Base-by-base conservation (phyloP, 2,797 vertebrate species). In the Orientallactaga sibirica region DNA sequence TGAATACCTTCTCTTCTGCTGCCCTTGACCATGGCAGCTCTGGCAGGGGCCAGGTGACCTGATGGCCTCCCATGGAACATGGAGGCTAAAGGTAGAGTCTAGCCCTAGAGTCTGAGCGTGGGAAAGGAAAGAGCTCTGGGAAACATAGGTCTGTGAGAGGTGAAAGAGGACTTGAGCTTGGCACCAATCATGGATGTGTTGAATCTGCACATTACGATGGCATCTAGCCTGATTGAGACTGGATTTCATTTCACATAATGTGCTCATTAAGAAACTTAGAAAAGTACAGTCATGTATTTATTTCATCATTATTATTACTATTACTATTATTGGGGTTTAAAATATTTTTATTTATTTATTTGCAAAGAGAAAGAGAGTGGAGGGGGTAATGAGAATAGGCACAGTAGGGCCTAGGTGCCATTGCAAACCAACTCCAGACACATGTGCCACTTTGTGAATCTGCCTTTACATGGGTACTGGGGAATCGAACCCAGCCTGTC, bases 231-330 rank as follows among this genome's bases (percentile, higher is more conserved):
- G 67, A 18, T 8, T 25, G 71, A 93, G 37, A 1, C 48, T 78
- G 66, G 61, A n/a, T 77, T 81, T 80, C 48, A 19, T 88, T 86
- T 91, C 15, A 27, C 33, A 61, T 67, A 48, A 74, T 66, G 29
- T 90, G 43, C 41, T 75, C 61, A n/a, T 0, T n/a, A 88, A 85
- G 89, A 86, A 80, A 68, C 33, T 24, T 73, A 74, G 80, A 77
- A 62, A 68, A 83, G 29, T 33, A 61, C 22, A 52, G 29, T 22
- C n/a, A 84, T 91, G 77, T 82, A 24, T 87, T 87, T 93, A 79
- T 70, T 55, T 58, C 55, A 58, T 58, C 16, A 58, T 58, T 58
- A 58, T 15, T 58, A 58, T 58, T 55, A 55, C 14, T 48, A 48
- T 48, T 48, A 48, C 48, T 48, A 48, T 58, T 58, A 58, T 58